Conservation (phyloP, 2,797 vertebrate genomes). For the Mormyrus hasselquistii region DNA sequence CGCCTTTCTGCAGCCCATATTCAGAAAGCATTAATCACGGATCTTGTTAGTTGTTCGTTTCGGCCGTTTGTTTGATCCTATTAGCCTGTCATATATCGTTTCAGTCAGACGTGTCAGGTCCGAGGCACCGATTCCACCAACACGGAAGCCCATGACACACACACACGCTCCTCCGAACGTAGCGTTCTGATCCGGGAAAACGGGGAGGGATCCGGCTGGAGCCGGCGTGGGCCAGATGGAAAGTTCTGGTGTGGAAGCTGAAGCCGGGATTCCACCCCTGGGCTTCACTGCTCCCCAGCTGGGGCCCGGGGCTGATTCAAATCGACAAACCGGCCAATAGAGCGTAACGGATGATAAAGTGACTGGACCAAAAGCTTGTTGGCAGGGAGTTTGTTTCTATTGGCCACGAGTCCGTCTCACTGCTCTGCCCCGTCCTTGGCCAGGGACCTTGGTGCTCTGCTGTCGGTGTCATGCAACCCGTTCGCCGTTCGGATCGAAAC, state of each 20-base stretch:
- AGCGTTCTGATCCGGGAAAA: background rate
- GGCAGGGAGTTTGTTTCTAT: background rate
- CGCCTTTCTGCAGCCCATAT: background rate
- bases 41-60: background rate
- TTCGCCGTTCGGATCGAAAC: background rate
- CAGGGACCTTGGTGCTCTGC: background rate
- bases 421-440: background rate
- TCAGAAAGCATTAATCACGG: background rate
- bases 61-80: slow-evolving; percentile 1
- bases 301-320: background rate
- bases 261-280: background rate
- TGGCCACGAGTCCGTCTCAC: background rate
- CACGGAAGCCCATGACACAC: background rate
- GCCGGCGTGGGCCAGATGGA: background rate
- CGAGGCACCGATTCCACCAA: background rate
- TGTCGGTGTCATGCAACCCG: background rate
- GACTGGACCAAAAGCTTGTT: background rate
- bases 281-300: background rate
- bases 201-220: background rate
- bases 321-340: background rate
- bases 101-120: background rate
- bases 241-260: background rate
- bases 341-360: background rate
- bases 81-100: background rate
- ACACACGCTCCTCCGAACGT: background rate